Base-by-base conservation (phyloP, 2,797 vertebrate species). In the Ataeniobius toweri region DNA sequence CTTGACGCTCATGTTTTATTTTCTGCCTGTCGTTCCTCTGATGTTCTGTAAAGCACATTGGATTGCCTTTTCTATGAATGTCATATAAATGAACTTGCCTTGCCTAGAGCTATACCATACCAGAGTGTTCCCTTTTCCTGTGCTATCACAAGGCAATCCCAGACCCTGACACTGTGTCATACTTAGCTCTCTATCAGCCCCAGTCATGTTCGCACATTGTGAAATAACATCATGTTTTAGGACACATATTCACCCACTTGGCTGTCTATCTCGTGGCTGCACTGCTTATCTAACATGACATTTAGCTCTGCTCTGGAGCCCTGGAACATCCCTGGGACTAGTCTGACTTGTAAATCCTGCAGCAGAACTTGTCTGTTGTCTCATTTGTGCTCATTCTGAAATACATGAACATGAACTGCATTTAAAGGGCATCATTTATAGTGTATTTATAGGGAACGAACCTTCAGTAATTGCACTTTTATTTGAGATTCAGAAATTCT, bases 401-500 rank as follows among this genome's bases (percentile, higher is more conserved):
- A n/a, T 44, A 0, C 5, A 44, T 10, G 10, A 67, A 67, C 5
- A 36, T 39, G 9, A 10, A 65, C 85, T 87, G 73, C 59, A 71
- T 61, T 73, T 74, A 93, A 90, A 90, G 88, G 77, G 78, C 79
- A 81, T 86, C 88, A 82, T 88, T 92, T 90, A 90, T 77, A 61
- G 80, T 80, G 71, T 80, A 83, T 91, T 92, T 89, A 79, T 69
- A 87, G 85, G 77, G 83, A 91, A 86, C 84, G 80, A 85, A 85
- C 81, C 75, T 84, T 41, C 10, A 86, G 88, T 93, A 93, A 93
- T 94, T 90, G 86, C 81, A 24, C 82, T 74, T 85, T 82, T 88
- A 89, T 91, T 91, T 83, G 77, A 89, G 90, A 92, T 94, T 92
- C 88, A 80, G 90, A 89, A 91, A 92, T 88, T 79, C 82, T 76